A percentile compares a stretch with the other conserved stretches of the same genome.
Evolutionary conservation across 2,888 invertebrate species (phyloP).

Genomic region (Sinentomon sp.): DNA sequence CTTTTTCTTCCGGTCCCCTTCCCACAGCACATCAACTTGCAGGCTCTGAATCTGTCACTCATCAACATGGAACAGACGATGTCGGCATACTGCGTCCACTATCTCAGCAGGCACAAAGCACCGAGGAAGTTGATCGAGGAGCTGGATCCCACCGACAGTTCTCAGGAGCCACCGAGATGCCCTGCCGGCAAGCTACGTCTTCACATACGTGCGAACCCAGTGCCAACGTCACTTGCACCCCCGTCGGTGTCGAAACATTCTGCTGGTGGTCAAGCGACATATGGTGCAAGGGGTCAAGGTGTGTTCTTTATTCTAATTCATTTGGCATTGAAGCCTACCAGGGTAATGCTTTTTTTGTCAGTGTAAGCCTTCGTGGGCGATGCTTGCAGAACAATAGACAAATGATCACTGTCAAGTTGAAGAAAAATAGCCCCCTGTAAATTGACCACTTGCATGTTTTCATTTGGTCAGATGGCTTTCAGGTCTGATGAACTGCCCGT

Average conservation of each 20-base stretch:
- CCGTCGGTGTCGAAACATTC: background rate
- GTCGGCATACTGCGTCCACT: conserved; percentile 58
- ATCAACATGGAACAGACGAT: conserved; percentile 36
- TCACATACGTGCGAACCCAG: conserved; percentile 22
- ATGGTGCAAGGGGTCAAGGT: no score
- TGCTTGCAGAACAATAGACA: no score
- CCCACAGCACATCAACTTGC: conserved; percentile 34
- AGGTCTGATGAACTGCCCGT: no score
- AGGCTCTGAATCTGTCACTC: conserved; percentile 32
- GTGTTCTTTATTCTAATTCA: no score
- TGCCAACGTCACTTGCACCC: conserved; percentile 16
- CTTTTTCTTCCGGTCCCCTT: conserved; percentile 13
- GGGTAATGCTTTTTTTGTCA: no score
- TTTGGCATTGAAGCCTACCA: no score
- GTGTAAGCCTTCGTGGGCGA: no score
- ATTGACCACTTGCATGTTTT: no score
- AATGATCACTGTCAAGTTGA: no score
- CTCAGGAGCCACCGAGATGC: conserved; percentile 31
- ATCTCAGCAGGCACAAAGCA: conserved; percentile 43
- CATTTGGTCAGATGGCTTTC: no score
- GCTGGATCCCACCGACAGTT: conserved; percentile 30
- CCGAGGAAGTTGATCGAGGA: conserved; percentile 39
- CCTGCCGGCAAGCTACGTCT: conserved; percentile 36
- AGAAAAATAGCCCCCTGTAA: no score
- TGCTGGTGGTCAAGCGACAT: no score